Conservation (phyloP, 2,888 invertebrate species). For the Phalera bucephala region DNA sequence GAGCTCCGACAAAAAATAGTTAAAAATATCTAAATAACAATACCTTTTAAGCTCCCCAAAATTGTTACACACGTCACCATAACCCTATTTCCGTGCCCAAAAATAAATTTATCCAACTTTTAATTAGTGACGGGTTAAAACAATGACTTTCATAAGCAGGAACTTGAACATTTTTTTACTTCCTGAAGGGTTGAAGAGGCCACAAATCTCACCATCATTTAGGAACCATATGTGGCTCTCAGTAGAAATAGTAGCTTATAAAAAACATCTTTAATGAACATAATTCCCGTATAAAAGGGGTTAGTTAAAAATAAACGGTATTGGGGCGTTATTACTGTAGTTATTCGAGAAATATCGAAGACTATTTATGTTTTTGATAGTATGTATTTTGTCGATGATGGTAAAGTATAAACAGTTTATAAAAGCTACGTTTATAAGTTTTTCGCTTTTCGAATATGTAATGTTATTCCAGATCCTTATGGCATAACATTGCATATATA, state of each 20-base stretch:
- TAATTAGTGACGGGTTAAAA: constrained; percentile 18
- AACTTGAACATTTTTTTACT: constrained; percentile 38
- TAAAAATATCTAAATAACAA: too few relatives aligned
- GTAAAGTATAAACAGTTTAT: too few relatives aligned
- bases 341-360: background rate
- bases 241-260: constrained; percentile 68
- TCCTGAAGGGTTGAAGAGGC: constrained; percentile 44
- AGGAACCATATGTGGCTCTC: constrained; percentile 52
- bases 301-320: constrained; percentile 58
- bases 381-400: too few relatives aligned
- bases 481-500: too few relatives aligned
- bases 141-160: constrained; percentile 23
- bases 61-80: background rate
- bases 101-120: constrained; percentile 1
- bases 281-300: constrained; percentile 79
- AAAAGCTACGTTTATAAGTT: too few relatives aligned
- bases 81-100: background rate
- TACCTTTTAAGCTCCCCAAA: too few relatives aligned
- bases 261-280: constrained; percentile 76
- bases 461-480: too few relatives aligned
- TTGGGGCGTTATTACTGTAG: constrained; percentile 1
- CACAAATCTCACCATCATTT: constrained; percentile 46
- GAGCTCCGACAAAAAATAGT: too few relatives aligned
- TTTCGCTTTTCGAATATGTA: too few relatives aligned
- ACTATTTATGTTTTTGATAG: too few relatives aligned